A percentile compares a stretch with the other conserved stretches of the same genome.
Conservation (phyloP, 37 sponge, comb jelly and placozoan genomes). For the Geodia barretti region DNA sequence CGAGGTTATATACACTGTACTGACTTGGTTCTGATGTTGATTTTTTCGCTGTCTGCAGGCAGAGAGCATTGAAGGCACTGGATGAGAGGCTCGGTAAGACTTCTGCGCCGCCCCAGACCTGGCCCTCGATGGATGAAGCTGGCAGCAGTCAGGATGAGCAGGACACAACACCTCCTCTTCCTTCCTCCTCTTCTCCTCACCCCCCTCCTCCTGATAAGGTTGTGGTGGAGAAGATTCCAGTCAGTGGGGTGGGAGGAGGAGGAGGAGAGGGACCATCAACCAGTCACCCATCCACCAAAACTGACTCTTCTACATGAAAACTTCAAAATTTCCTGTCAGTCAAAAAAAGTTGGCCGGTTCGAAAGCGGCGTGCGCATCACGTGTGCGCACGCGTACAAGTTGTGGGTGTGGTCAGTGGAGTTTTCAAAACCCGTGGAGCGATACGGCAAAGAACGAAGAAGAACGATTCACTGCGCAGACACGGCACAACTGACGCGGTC, state of each 20-base stretch:
- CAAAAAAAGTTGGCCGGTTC: no score
- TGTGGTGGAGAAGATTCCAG: neutral
- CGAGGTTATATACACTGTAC: neutral
- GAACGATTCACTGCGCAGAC: no score
- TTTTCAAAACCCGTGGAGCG: no score
- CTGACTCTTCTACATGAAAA: neutral
- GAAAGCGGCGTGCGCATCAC: no score
- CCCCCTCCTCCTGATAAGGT: neutral
- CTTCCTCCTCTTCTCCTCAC: neutral
- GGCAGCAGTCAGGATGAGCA: constrained; percentile 34
- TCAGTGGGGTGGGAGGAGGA: neutral
- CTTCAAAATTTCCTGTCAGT: no score
- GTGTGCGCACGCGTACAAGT: no score
- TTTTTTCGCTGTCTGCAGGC: constrained; percentile 45
- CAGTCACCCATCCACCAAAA: neutral
- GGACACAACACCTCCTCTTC: neutral
- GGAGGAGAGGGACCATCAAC: neutral
- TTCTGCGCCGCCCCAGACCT: constrained; percentile 21
- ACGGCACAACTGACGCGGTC: no score
- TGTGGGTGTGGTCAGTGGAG: no score
- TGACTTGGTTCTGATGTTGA: no score
- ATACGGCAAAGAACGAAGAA: no score
- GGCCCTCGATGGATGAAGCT: constrained; percentile 80
- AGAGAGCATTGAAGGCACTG: constrained; percentile 77
- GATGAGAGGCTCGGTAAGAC: constrained; percentile 70